Evolutionary conservation across 2,113 vertebrate genomes (phyloP).

Genomic region (Cinclus mexicanus): DNA sequence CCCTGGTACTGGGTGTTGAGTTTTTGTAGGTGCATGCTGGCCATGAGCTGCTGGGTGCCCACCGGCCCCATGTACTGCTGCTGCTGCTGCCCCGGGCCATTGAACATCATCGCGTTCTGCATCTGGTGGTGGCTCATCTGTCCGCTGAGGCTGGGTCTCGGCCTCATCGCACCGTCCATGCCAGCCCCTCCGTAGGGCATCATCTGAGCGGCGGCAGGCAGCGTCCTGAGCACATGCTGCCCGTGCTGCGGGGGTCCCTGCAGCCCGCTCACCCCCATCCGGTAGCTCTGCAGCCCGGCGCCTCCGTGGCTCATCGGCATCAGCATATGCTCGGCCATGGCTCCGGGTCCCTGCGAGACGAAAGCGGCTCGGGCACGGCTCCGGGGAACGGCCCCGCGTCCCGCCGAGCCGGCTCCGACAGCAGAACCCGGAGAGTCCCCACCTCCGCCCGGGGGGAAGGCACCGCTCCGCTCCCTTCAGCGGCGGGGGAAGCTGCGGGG

Average conservation of each 20-base stretch:
- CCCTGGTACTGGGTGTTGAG: slow-evolving; percentile 90
- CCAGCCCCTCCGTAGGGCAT: slow-evolving; percentile 84
- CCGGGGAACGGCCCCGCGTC: background rate
- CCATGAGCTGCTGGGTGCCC: slow-evolving; percentile 87
- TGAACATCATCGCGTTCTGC: slow-evolving; percentile 80
- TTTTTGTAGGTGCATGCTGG: slow-evolving; percentile 94
- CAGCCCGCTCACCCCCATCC: slow-evolving; percentile 83
- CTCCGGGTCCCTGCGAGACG: background rate
- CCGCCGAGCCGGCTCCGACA: background rate
- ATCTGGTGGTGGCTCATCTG: slow-evolving; percentile 80
- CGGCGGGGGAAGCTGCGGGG: background rate
- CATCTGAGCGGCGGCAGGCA: slow-evolving; percentile 78
- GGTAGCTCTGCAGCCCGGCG: slow-evolving; percentile 83
- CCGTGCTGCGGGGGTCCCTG: slow-evolving; percentile 82
- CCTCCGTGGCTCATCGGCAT: slow-evolving; percentile 90
- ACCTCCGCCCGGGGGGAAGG: background rate
- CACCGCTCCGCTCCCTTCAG: background rate
- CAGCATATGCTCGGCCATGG: slow-evolving; percentile 95
- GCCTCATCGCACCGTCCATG: slow-evolving; percentile 83
- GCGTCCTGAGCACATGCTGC: slow-evolving; percentile 80
- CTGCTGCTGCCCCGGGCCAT: slow-evolving; percentile 78
- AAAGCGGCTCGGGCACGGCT: background rate
- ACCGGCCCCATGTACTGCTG: slow-evolving; percentile 86
- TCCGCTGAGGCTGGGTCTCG: slow-evolving; percentile 72
- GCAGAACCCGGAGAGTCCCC: background rate